Evolutionary conservation across 2,888 invertebrate genomes (phyloP).

Genomic region (Brenthis ino): DNA sequence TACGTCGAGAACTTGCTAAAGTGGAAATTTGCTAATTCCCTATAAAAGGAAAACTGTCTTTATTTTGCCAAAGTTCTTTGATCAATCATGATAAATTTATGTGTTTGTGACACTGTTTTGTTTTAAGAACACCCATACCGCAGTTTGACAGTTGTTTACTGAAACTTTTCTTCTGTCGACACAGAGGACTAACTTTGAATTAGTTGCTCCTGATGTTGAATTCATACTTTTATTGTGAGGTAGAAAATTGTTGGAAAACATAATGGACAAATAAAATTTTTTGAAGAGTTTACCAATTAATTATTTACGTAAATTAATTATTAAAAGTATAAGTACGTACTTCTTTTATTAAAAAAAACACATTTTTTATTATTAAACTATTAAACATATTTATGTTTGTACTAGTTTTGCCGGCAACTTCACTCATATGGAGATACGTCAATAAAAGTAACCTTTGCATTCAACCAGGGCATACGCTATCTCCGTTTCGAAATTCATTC

Average conservation of each 20-base stretch:
- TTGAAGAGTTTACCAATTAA: slow-evolving; percentile 6
- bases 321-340: background rate
- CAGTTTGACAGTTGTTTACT: slow-evolving; percentile 68
- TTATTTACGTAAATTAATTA: background rate
- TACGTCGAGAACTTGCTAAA: no score
- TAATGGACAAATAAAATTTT: slow-evolving; percentile 23
- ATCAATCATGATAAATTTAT: slow-evolving; percentile 77
- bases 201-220: slow-evolving; percentile 54
- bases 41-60: slow-evolving; percentile 48
- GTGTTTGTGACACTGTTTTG: slow-evolving; percentile 55
- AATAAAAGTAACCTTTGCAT: no score
- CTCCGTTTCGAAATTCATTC: no score
- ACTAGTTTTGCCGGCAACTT: no score
- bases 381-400: no score
- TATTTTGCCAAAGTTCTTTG: slow-evolving; percentile 69
- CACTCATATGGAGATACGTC: no score
- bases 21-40: no score
- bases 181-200: slow-evolving; percentile 61
- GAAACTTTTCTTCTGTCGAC: slow-evolving; percentile 59
- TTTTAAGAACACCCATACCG: slow-evolving; percentile 65
- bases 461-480: no score
- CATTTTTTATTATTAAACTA: no score
- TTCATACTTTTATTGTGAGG: slow-evolving; percentile 41
- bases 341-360: no score
- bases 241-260: slow-evolving; percentile 21